These are phyloP conservation scores for Epicampocera succincta DNA, from an alignment of 2,888 invertebrate species.

Conservation along the genomic window DNA sequence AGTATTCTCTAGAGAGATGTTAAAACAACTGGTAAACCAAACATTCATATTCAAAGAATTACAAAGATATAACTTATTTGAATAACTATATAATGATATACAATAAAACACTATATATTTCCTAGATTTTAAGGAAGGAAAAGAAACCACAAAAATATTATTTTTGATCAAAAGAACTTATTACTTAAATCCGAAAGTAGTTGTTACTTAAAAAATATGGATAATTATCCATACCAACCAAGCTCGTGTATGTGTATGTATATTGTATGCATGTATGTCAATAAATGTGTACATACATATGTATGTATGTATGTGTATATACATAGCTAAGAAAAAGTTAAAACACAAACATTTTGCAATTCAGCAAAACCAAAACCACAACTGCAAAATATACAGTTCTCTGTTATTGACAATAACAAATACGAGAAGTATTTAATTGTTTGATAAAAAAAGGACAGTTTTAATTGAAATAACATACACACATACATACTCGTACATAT, in stretches of 20 bases:
- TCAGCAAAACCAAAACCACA: too few relatives aligned
- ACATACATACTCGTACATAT: too few relatives aligned
- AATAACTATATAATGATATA: conserved; percentile 37
- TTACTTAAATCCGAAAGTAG: conserved; percentile 47
- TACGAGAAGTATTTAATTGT: too few relatives aligned
- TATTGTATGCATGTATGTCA: too few relatives aligned
- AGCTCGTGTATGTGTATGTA: too few relatives aligned
- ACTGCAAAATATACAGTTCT: too few relatives aligned
- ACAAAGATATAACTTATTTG: conserved; percentile 56
- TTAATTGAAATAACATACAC: too few relatives aligned
- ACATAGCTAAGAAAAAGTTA: too few relatives aligned
- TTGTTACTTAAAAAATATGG: conserved; percentile 33
- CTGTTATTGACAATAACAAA: too few relatives aligned
- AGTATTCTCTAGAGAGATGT: conserved; percentile 54
- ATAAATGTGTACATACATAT: not conserved
- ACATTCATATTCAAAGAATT: conserved; percentile 65
- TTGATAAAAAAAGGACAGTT: too few relatives aligned
- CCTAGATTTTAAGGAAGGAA: conserved; percentile 55
- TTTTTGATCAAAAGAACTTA: conserved; percentile 34
- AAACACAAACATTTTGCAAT: too few relatives aligned
- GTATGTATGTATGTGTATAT: not conserved
- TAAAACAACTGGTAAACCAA: conserved; percentile 53
- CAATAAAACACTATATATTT: conserved; percentile 56
- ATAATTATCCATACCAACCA: not conserved
- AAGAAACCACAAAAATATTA: not conserved